Evolutionary conservation across 2,113 vertebrate genomes (phyloP), one percentile per base, ranked within the genome.

Genomic region (Ptyas mucosa): DNA sequence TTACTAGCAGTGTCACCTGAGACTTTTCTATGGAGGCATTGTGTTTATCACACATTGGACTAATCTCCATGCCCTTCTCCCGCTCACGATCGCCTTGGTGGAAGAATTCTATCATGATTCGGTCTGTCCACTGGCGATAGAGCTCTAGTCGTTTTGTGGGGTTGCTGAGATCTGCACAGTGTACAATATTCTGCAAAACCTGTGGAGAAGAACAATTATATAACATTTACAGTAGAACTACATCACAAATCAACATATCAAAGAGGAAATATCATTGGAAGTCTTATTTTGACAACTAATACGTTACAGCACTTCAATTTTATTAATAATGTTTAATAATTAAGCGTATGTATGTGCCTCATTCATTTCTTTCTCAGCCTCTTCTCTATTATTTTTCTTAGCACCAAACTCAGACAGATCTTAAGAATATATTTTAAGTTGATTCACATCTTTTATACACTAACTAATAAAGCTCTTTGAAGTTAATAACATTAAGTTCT

Each of bases 41-140:
- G 95, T 98, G 98, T 91, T 99, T 99, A 97, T 99, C 98, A 0
- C 99, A 99, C 99, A 99, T 99, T 93, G 99, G 98, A 95, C 99
- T 99, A 96, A 99, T 98, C 96, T 99, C 99, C 98, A 99, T 98
- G 91, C 98, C 98, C 23, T 97, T 98, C 93, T 98, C 98, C 21
- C 99, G 97, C 93, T 99, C 99, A 0, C 98, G 95, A 96, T 99
- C 99, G 0, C 99, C 99, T 81, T 99, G 99, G 43, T 92, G 97
- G 97, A 99, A 99, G 95, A 99, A 99, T 96, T 99, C 99, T 92
- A 98, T 98, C 98, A 99, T 99, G 97, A 99, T 98, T 75, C 98
- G 98, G 87, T 99, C 98, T 0, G 98, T 99, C 99, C 99, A 99
- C 85, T 98, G 98, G 43, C 98, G 98, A 97, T 99, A 99, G 21